phyloP scores from a whole-genome alignment of 2,797 vertebrate species.

The Bradypodion pumilum region DNA sequence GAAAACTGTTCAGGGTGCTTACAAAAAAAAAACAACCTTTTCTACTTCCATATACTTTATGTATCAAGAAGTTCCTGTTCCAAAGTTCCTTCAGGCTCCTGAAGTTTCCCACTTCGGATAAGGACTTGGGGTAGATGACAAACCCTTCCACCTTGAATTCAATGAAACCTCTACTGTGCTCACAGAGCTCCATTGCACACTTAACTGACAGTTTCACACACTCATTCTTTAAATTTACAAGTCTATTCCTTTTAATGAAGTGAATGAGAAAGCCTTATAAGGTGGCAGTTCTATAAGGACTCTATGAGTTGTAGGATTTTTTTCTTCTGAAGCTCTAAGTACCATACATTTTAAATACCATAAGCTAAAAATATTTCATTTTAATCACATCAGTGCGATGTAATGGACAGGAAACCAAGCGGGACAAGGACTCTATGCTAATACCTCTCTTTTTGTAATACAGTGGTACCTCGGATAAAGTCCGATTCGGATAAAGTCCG shows the following conservation, averaged over 20 bases:
- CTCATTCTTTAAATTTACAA: background rate
- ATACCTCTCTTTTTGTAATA: background rate
- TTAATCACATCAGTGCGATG: background rate
- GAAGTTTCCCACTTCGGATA: background rate
- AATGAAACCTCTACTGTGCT: background rate
- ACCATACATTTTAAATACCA: background rate
- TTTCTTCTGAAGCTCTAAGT: background rate
- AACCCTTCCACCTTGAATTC: background rate
- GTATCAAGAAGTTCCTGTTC: background rate
- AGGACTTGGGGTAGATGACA: background rate
- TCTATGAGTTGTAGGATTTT: background rate
- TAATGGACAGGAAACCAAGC: background rate
- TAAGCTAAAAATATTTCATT: background rate
- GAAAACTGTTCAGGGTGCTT: too few relatives aligned
- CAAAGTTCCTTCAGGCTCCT: background rate
- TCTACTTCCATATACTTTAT: background rate
- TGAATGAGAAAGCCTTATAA: background rate
- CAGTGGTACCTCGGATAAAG: too few relatives aligned
- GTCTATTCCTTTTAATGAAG: background rate
- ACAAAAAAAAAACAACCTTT: background rate
- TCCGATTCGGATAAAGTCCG: too few relatives aligned
- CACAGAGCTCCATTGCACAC: background rate
- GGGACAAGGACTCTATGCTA: background rate
- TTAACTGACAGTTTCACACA: background rate
- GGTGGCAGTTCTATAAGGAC: background rate